Conservation (phyloP, 2,113 vertebrate genomes). For the Urocynchramus pylzowi region DNA sequence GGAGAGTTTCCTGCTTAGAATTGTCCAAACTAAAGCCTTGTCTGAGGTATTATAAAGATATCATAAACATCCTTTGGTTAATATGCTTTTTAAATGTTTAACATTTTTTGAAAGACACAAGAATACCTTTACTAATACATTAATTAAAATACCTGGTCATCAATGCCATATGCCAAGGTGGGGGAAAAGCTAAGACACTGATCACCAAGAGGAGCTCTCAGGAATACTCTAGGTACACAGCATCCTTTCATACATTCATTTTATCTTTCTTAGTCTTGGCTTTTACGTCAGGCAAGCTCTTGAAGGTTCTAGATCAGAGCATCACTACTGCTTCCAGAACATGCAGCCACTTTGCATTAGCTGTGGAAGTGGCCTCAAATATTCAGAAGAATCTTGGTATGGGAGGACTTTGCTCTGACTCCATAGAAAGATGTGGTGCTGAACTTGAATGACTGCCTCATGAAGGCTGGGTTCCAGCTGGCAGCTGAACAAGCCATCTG, state of each 20-base stretch:
- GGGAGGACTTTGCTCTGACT: background rate
- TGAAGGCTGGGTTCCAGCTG: slow-evolving; percentile 53
- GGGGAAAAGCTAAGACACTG: background rate
- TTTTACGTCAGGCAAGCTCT: background rate
- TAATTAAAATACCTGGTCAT: background rate
- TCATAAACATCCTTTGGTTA: background rate
- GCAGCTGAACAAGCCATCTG: slow-evolving; percentile 44
- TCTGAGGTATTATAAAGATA: background rate
- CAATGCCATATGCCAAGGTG: background rate
- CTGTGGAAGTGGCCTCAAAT: background rate
- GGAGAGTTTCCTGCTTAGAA: background rate
- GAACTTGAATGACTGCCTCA: slow-evolving; percentile 16
- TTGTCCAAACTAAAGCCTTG: background rate
- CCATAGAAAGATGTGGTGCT: background rate
- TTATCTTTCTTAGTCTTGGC: background rate
- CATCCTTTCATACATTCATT: background rate
- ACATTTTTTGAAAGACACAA: background rate
- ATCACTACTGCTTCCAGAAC: background rate
- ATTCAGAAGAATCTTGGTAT: background rate
- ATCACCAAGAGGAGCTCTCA: background rate
- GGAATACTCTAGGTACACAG: background rate
- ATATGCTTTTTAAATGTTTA: background rate
- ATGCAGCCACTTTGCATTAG: background rate
- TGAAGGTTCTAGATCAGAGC: background rate
- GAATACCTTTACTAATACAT: background rate